Percentiles rank a stretch among this genome's conserved stretches.
Conservation (phyloP, 2,797 vertebrate genomes). For the Phyllotis vaccarum region DNA sequence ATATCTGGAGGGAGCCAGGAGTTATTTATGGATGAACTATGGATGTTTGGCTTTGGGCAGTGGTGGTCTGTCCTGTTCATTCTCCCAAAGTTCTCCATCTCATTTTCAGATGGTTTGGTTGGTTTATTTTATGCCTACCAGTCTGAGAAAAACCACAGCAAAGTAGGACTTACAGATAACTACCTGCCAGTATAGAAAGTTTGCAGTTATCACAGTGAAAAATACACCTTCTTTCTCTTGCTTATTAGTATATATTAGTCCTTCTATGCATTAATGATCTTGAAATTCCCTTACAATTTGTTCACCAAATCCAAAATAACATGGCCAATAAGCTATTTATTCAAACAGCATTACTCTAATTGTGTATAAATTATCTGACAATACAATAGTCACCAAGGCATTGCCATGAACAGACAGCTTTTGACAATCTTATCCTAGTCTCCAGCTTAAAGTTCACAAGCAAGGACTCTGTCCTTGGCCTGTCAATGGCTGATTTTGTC, state of each 20-base stretch:
- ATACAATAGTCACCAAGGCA: background rate
- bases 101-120: background rate
- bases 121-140: too few species aligned
- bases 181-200: background rate
- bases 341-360: background rate
- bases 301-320: background rate
- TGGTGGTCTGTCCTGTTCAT: background rate
- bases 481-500: slow-evolving; percentile 25
- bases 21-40: background rate
- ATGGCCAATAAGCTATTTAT: background rate
- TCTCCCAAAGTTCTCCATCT: background rate
- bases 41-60: background rate
- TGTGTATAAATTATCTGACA: background rate
- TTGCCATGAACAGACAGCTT: background rate
- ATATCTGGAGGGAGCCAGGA: background rate
- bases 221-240: background rate
- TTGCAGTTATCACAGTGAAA: background rate
- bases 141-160: rapidly evolving
- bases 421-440: background rate
- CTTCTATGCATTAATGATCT: slow-evolving; percentile 3
- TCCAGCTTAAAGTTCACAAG: background rate
- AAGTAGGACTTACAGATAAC: background rate
- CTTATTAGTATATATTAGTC: background rate
- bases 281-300: background rate
- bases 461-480: background rate